Conservation (phyloP, 2,797 vertebrate species). For the Borostomias antarcticus region DNA sequence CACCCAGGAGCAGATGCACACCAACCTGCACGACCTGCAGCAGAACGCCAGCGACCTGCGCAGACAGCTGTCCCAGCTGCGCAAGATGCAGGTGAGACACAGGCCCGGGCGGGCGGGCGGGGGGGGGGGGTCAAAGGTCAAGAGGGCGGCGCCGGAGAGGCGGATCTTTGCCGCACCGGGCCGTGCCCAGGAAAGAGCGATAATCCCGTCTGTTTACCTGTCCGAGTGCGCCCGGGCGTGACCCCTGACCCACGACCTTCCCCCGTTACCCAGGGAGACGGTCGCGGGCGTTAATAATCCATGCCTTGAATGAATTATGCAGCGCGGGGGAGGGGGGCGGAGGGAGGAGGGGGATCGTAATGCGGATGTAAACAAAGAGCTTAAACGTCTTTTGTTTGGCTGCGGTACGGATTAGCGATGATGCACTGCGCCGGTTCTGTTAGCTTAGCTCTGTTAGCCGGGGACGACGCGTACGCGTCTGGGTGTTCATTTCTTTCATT, state of each 20-base stretch:
- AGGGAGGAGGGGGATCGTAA: conserved; percentile 14
- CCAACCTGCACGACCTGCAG: conserved; percentile 93
- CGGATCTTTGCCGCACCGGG: no score
- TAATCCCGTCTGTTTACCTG: conserved; percentile 38
- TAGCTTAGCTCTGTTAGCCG: background rate
- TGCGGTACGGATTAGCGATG: no score
- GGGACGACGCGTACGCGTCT: conserved; percentile 22
- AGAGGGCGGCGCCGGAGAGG: conserved; percentile 23
- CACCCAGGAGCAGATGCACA: conserved; percentile 91
- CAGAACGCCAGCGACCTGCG: conserved; percentile 92
- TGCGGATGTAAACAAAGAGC: background rate
- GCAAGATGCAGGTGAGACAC: conserved; percentile 88
- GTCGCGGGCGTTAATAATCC: conserved; percentile 63
- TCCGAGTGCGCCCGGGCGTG: conserved; percentile 38
- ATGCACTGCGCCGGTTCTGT: no score
- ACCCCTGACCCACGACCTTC: conserved; percentile 49
- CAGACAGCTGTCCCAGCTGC: conserved; percentile 90
- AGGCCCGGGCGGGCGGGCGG: no score
- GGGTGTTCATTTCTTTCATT: conserved; percentile 43
- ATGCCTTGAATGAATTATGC: conserved; percentile 70
- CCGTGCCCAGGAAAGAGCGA: conserved; percentile 25
- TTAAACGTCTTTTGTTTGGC: background rate
- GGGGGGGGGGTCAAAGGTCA: conserved; percentile 5
- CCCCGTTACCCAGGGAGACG: conserved; percentile 43
- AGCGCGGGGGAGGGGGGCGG: conserved; percentile 40